These are phyloP conservation scores for Serilophus lunatus DNA, from an alignment of 2,113 vertebrate genomes.

Conservation along the genomic window DNA sequence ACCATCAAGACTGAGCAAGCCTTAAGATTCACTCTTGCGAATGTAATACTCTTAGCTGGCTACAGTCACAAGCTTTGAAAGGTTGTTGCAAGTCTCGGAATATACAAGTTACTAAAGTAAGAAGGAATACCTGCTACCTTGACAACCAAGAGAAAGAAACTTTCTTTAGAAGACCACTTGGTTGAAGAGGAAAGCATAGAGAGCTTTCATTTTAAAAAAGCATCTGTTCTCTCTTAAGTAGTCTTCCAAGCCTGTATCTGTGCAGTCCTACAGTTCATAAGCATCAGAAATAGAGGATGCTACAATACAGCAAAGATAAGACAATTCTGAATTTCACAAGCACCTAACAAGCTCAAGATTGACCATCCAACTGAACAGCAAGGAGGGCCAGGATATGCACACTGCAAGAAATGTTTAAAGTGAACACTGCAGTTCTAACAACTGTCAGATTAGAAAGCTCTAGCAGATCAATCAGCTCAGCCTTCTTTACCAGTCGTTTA, in stretches of 20 bases:
- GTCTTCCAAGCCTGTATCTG: neutral
- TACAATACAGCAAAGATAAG: neutral
- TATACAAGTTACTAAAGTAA: neutral
- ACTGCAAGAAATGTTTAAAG: neutral
- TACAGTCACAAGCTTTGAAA: neutral
- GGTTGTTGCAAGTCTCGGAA: neutral
- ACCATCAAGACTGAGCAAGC: neutral
- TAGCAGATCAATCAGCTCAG: neutral
- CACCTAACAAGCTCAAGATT: neutral
- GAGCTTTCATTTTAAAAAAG: neutral
- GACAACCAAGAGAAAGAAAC: neutral
- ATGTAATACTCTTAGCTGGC: neutral
- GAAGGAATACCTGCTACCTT: neutral
- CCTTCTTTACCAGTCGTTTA: neutral
- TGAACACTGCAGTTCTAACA: neutral
- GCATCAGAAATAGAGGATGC: neutral
- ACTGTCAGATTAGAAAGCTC: neutral
- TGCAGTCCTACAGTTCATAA: neutral
- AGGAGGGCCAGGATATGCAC: neutral
- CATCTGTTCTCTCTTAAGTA: neutral
- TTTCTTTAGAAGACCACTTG: neutral
- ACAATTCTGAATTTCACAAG: neutral
- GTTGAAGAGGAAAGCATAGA: neutral
- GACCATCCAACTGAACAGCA: neutral
- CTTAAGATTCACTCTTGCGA: neutral